Percentiles rank a stretch among this genome's conserved stretches.
Evolutionary conservation across 2,888 invertebrate genomes (phyloP).

Genomic region (Tinea trinotella): DNA sequence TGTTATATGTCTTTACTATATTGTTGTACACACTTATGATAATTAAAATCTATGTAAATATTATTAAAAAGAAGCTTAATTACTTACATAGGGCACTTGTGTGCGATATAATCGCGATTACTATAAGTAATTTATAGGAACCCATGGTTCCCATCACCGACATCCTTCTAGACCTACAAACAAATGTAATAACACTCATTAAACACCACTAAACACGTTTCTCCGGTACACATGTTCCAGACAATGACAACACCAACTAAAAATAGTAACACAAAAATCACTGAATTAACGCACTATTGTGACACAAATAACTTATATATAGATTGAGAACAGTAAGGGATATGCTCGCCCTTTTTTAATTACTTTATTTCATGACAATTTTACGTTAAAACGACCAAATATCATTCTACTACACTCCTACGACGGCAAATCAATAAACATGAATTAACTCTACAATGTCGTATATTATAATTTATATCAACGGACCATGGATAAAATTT

Average conservation of each 20-base stretch:
- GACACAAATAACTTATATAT: constrained; percentile 35
- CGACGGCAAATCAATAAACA: constrained; percentile 53
- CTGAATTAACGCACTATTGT: constrained; percentile 37
- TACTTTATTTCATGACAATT: constrained; percentile 34
- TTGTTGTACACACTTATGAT: too few species aligned
- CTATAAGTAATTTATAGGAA: constrained; percentile 49
- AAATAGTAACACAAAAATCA: constrained; percentile 70
- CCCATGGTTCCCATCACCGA: constrained; percentile 49
- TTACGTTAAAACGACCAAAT: constrained; percentile 30
- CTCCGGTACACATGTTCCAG: constrained; percentile 63
- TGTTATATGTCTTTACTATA: too few species aligned
- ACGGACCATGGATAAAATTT: background rate
- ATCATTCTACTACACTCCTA: background rate
- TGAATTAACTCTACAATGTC: background rate
- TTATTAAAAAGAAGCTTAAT: background rate
- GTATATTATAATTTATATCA: background rate
- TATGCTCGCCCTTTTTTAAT: constrained; percentile 30
- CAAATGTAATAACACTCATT: constrained; percentile 55
- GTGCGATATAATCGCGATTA: constrained; percentile 49
- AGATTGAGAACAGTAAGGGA: constrained; percentile 27
- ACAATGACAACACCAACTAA: constrained; percentile 74
- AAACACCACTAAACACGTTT: constrained; percentile 48
- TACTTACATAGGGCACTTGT: constrained; percentile 59
- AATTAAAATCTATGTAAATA: background rate
- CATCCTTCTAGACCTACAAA: constrained; percentile 55